Percentiles rank a stretch among this genome's conserved stretches.
Conservation (phyloP, 2,888 invertebrate genomes). For the Limenitis arthemis region DNA sequence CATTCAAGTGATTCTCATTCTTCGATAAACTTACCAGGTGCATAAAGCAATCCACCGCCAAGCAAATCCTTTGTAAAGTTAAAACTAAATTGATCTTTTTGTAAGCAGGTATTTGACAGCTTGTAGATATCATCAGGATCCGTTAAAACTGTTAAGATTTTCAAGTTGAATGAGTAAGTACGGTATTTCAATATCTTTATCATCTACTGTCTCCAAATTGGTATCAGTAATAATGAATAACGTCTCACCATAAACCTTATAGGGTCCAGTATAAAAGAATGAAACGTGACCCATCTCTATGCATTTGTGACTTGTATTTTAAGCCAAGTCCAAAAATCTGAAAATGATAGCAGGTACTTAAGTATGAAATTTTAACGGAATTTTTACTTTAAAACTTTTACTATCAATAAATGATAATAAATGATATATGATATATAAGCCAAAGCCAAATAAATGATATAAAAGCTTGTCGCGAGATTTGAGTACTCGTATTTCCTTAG, state of each 20-base stretch:
- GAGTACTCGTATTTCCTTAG: too few relatives aligned
- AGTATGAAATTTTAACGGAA: too few relatives aligned
- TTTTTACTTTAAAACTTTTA: too few relatives aligned
- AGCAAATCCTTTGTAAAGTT: conserved; percentile 49
- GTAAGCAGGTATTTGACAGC: conserved; percentile 41
- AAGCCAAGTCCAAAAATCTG: conserved; percentile 15
- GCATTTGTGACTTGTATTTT: conserved; percentile 3
- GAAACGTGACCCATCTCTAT: conserved; percentile 11
- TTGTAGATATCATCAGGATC: conserved; percentile 47
- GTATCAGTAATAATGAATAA: neutral
- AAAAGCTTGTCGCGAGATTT: too few relatives aligned
- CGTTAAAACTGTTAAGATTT: conserved; percentile 38
- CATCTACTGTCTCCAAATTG: too few relatives aligned
- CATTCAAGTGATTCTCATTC: neutral
- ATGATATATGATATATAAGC: too few relatives aligned
- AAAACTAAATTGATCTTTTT: conserved; percentile 42
- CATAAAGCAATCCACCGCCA: conserved; percentile 47
- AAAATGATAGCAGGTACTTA: neutral
- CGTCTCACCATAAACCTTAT: conserved; percentile 12
- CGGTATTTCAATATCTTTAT: too few relatives aligned
- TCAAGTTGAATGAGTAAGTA: neutral
- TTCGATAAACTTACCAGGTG: conserved; percentile 33
- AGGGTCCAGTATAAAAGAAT: conserved; percentile 10
- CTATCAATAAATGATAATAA: too few relatives aligned
- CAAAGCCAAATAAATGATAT: too few relatives aligned